Conservation (phyloP, 2,113 vertebrate species). For the Silurus meridionalis region DNA sequence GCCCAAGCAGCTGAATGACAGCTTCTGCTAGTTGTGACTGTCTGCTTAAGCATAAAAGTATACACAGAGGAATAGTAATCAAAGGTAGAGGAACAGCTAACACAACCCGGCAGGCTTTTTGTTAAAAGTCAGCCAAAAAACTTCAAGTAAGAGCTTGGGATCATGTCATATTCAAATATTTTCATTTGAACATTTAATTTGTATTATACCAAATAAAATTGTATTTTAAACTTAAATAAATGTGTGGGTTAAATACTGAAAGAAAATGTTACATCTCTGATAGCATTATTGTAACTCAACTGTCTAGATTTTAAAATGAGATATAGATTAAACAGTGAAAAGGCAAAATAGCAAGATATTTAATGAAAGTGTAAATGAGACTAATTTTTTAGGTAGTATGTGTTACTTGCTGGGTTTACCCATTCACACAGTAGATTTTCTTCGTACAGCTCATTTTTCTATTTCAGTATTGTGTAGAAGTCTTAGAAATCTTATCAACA, state of each 20-base stretch:
- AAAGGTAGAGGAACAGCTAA: background rate
- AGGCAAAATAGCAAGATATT: background rate
- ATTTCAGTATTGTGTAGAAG: slow-evolving; percentile 12
- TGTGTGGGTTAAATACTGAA: background rate
- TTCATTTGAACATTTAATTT: background rate
- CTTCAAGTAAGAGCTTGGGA: background rate
- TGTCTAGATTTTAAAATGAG: background rate
- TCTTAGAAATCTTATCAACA: slow-evolving; percentile 20
- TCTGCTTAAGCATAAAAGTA: background rate
- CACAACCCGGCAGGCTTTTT: background rate
- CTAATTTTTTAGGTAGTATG: background rate
- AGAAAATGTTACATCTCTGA: background rate
- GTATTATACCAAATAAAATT: background rate
- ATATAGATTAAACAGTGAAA: background rate
- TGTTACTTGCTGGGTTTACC: background rate
- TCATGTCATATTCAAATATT: too few relatives aligned
- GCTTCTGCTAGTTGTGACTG: background rate
- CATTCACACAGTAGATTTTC: background rate
- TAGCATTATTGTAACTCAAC: background rate
- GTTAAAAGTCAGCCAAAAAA: background rate
- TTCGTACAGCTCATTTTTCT: background rate
- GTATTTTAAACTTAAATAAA: background rate
- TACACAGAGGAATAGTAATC: background rate
- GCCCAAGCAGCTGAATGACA: slow-evolving; percentile 24
- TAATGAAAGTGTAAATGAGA: background rate